Base-by-base conservation (phyloP, 2,888 invertebrate species). In the Patella depressa region DNA sequence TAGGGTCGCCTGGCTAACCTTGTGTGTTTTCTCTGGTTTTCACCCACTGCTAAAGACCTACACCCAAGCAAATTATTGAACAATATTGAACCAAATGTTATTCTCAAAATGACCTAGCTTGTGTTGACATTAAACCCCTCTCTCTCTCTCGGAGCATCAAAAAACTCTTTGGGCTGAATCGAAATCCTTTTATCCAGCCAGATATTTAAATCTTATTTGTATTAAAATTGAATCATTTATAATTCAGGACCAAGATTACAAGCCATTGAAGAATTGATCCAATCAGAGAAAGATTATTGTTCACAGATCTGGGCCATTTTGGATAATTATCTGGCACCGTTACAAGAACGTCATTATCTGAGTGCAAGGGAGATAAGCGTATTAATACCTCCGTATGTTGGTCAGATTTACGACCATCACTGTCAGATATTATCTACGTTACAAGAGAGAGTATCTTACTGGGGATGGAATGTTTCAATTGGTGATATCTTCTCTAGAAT, bases 221-320 rank as follows among this genome's bases (percentile, higher is more conserved):
- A 45, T 45, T 45, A 1, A 45, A 45, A 45, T 45, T 45, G 45
- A 45, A 45, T 45, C 0, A 45, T 45, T 45, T 71, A 19, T 53
- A 15, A 72, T 80, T 3, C 80, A 87, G 88, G 85, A 17, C 85
- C 86, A 75, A 80, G 88, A 73, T 86, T 87, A 73, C 84, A 86
- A 73, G 82, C 86, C 45, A 85, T 85, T 2, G 81, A 88, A 76
- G 92, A 92, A 79, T 86, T 92, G 34, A 82, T 92, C 3, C 92
- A 92, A 72, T 91, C 92, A 1, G 93, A 93, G 80, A 86, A 90
- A 74, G 91, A 90, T 71, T 93, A 92, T 85, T 92, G 92, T 83
- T 85, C 89, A 19, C 90, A 90, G n/a, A 87, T 93, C 71, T 92
- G 92, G 91, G 90, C 90, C 1, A 85, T 93, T 57, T 86, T 92